phyloP scores from a whole-genome alignment of 2,113 vertebrate species.

The Stegostoma tigrinum region DNA sequence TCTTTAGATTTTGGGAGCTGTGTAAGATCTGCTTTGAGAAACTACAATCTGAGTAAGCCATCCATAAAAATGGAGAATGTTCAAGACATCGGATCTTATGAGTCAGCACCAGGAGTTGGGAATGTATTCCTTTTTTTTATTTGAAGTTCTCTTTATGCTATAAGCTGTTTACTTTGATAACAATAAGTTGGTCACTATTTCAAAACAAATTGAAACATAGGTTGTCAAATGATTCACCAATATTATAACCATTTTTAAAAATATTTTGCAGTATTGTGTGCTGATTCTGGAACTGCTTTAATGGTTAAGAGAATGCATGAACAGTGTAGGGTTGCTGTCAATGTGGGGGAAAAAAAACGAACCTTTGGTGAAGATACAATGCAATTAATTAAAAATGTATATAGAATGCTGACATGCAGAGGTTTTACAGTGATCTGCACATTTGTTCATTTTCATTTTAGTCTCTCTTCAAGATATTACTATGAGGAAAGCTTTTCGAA shows the following conservation, averaged over 20 bases:
- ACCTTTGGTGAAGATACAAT: not conserved
- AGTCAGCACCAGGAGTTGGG: not conserved
- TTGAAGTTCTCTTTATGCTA: not conserved
- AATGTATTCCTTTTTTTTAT: not conserved
- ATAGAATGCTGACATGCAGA: not conserved
- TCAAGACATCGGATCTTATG: not conserved
- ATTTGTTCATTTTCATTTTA: conserved; percentile 48
- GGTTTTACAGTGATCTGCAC: not conserved
- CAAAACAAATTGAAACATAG: not conserved
- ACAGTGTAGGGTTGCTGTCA: too few species aligned
- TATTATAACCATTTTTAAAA: not conserved
- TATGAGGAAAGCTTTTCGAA: conserved; percentile 96
- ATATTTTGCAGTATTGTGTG: not conserved
- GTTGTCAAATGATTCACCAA: not conserved
- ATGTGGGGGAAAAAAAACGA: too few species aligned
- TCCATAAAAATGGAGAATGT: not conserved
- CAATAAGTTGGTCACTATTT: not conserved
- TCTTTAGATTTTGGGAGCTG: not conserved
- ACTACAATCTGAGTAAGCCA: not conserved
- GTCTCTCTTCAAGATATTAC: conserved; percentile 97
- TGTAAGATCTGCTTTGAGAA: not conserved
- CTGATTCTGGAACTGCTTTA: not conserved
- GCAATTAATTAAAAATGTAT: not conserved
- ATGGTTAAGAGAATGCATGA: not conserved
- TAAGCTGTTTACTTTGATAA: not conserved